Conservation (phyloP, 2,113 vertebrate genomes). For the Rhea pennata region DNA sequence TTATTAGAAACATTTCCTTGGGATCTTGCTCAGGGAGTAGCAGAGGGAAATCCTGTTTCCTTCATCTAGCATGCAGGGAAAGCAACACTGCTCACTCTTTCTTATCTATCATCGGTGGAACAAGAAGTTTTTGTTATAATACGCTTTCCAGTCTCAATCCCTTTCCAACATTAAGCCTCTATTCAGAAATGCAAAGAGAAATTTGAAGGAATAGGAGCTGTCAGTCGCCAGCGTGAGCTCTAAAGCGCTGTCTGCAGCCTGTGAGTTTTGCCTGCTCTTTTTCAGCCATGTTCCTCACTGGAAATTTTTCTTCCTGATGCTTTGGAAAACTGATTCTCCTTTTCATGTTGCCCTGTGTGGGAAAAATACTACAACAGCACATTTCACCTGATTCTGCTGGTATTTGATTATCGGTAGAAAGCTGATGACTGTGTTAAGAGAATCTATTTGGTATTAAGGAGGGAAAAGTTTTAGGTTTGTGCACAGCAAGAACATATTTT, state of each 20-base stretch:
- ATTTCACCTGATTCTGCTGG: neutral
- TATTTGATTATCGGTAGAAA: neutral
- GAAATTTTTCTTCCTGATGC: neutral
- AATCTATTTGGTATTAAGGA: neutral
- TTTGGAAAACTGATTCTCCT: neutral
- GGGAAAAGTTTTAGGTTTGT: neutral
- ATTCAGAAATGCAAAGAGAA: slow-evolving; percentile 32
- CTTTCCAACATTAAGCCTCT: slow-evolving; percentile 34
- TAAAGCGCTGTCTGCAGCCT: neutral
- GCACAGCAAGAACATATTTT: neutral
- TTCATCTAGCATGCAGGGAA: slow-evolving; percentile 38
- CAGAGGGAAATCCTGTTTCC: slow-evolving; percentile 79
- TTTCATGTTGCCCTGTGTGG: neutral
- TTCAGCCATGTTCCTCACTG: neutral
- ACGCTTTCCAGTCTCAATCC: slow-evolving; percentile 1
- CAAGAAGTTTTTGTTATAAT: slow-evolving; percentile 36
- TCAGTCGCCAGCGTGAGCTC: neutral
- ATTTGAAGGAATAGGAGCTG: neutral
- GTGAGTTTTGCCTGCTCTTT: neutral
- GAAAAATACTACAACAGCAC: neutral
- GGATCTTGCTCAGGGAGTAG: slow-evolving; percentile 70
- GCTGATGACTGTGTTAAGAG: neutral
- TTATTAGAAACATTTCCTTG: slow-evolving; percentile 76
- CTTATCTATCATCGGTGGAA: slow-evolving; percentile 29
- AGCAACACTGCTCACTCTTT: slow-evolving; percentile 44